Conservation (phyloP, 2,888 invertebrate genomes). For the Hyposoter didymator region DNA sequence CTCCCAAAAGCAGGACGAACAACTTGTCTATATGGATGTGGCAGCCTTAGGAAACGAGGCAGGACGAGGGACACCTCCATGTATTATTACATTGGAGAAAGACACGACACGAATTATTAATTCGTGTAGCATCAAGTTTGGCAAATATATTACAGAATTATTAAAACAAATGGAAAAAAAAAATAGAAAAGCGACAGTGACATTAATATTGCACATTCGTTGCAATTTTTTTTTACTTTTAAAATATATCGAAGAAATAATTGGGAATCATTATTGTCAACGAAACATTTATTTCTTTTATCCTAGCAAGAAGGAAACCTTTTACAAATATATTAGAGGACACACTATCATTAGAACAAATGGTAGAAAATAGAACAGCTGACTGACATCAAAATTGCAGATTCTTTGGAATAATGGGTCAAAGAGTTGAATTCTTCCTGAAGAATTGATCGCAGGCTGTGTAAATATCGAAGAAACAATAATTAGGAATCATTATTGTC, state of each 20-base stretch:
- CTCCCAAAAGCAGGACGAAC: not conserved
- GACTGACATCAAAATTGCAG: not conserved
- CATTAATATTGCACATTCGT: too few species aligned
- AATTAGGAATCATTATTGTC: not conserved
- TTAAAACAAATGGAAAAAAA: not conserved
- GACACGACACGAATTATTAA: not conserved
- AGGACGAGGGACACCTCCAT: not conserved
- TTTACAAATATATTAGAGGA: not conserved
- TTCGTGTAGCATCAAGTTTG: not conserved
- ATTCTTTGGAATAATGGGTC: not conserved
- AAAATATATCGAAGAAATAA: too few species aligned
- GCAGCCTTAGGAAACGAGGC: not conserved
- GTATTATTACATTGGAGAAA: not conserved
- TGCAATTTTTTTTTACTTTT: too few species aligned
- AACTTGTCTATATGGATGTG: not conserved
- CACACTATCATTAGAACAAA: not conserved
- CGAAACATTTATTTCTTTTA: not conserved
- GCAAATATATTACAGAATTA: not conserved
- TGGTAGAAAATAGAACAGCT: not conserved
- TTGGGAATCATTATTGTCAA: too few species aligned
- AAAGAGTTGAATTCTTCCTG: not conserved
- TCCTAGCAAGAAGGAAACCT: not conserved
- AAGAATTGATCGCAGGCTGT: not conserved
- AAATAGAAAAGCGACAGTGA: not conserved
- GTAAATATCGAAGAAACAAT: not conserved